Evolutionary conservation across 2,113 vertebrate genomes (phyloP), one percentile per base, ranked within the genome.

Genomic region (Romanogobio albipinnatus): DNA sequence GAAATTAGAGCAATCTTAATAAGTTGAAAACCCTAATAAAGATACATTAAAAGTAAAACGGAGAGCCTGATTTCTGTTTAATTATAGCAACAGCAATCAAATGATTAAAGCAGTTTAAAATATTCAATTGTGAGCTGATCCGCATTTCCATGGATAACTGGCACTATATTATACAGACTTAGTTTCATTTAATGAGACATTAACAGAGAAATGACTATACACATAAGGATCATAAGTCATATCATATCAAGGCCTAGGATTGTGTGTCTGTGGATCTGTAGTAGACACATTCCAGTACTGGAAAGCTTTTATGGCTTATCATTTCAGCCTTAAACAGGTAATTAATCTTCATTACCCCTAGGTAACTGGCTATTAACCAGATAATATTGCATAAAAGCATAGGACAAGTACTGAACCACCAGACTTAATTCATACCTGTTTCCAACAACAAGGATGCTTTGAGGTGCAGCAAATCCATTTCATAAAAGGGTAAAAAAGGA

Each of bases 371-470:
- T 43, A 43, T 62, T 61, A 79, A 24, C 9, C 22, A 45, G 11
- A 24, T 59, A 62, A 24, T 62, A 33, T 22, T 36, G 15, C 29
- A 82, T 70, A 73, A 77, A 77, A 59, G 9, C 4, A 36, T 17
- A 17, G 33, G 51, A 17, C 11, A 83, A 49, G 53, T 83, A 36
- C 3, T 79, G 43, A 58, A 11, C 22, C 53, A 11, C 22, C 53
- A 78, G 90, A 90, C 91, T 79, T 87, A 89, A 91, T 88, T 88
- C 87, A 87, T 82, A 85, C 89, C 86, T 91, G 88, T 90, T 91
- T 59, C 89, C 84, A 88, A 82, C 90, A 86, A 92, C 90, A 84
- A 39, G 85, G 58, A 84, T 9, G 78, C 88, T 92, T 89, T 92
- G 89, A 92, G 92, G 91, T 91, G 88, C 85, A 91, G 90, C 90